phyloP scores from a whole-genome alignment of 53 echinoderm and acorn worm species.

The Glandiceps talaboti region DNA sequence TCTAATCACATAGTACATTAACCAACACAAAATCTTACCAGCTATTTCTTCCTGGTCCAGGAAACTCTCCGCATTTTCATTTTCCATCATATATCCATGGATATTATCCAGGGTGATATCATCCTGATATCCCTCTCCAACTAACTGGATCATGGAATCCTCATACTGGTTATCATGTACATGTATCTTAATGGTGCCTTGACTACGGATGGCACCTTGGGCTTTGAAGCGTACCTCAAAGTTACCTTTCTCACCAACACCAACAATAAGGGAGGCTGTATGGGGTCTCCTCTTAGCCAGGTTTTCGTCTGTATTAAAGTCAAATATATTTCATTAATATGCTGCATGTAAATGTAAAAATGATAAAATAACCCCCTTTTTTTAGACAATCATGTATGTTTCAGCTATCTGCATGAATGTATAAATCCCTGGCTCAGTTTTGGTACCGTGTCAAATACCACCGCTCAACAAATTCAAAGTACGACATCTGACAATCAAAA shows the following conservation, averaged over 20 bases:
- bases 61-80: conserved; percentile 34
- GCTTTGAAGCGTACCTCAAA: conserved; percentile 80
- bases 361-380: too few species aligned
- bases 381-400: too few species aligned
- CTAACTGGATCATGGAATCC: conserved; percentile 80
- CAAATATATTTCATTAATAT: neutral
- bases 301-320: conserved; percentile 32
- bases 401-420: too few species aligned
- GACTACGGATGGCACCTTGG: conserved; percentile 26
- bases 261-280: conserved; percentile 86
- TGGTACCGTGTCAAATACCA: too few species aligned
- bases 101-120: conserved; percentile 97
- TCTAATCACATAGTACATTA: too few species aligned
- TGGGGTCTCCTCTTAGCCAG: conserved; percentile 40
- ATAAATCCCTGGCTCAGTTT: too few species aligned
- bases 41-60: conserved; percentile 60
- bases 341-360: too few species aligned
- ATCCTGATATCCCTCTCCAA: conserved; percentile 89
- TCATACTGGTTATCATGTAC: conserved; percentile 98
- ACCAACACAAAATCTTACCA: too few species aligned
- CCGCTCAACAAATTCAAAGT: too few species aligned
- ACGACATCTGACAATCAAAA: too few species aligned
- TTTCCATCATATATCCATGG: conserved; percentile 57
- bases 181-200: conserved; percentile 52
- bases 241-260: conserved; percentile 57